Evolutionary conservation across 2,113 vertebrate species (phyloP).

Genomic region (Eidolon helvum): DNA sequence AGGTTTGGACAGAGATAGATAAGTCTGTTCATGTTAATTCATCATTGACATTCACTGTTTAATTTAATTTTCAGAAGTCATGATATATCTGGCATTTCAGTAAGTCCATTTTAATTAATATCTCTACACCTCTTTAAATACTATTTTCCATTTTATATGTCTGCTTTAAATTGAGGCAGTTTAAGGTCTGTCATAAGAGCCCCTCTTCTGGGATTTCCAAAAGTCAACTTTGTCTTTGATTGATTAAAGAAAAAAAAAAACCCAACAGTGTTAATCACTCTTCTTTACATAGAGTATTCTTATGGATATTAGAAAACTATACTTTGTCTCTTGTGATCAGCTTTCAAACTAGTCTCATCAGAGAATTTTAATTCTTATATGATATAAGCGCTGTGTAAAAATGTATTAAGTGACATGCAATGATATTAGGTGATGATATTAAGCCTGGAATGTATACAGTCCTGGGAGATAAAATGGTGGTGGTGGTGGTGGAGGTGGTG

Average conservation of each 20-base stretch:
- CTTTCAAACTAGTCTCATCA: not conserved
- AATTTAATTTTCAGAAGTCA: slow-evolving; percentile 67
- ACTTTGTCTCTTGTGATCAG: not conserved
- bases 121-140: slow-evolving; percentile 58
- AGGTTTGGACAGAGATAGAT: slow-evolving; percentile 54
- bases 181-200: slow-evolving; percentile 26
- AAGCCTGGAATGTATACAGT: not conserved
- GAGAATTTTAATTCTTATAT: not conserved
- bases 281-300: not conserved
- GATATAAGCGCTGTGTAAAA: not conserved
- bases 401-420: not conserved
- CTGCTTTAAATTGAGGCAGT: slow-evolving; percentile 56
- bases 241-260: not conserved
- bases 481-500: too few relatives aligned
- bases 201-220: slow-evolving; percentile 38
- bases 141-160: slow-evolving; percentile 53
- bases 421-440: not conserved
- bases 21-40: slow-evolving; percentile 67
- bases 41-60: slow-evolving; percentile 58
- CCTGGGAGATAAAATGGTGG: not conserved
- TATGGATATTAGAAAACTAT: not conserved
- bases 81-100: slow-evolving; percentile 69
- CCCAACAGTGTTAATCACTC: not conserved
- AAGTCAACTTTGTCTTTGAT: slow-evolving; percentile 32
- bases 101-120: slow-evolving; percentile 68